Conservation (phyloP, 1,140 invertebrate genomes). For the Drosophila willistoni region DNA sequence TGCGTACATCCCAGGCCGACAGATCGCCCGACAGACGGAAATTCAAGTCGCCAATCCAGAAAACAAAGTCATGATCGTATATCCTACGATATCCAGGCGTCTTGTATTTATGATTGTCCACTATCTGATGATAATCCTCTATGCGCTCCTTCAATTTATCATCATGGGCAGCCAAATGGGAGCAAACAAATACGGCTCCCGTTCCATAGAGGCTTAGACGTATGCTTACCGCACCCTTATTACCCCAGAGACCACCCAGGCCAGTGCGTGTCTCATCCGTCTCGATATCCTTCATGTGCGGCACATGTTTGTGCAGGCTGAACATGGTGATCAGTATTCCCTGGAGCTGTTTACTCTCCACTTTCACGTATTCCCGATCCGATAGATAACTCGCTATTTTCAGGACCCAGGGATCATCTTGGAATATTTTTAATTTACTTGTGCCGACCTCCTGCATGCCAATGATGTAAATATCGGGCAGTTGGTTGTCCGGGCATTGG, state of each 20-base stretch:
- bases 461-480: constrained; percentile 93
- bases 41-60: constrained; percentile 98
- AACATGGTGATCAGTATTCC: constrained; percentile 92
- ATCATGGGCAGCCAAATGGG: constrained; percentile 95
- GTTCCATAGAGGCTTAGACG: constrained; percentile 93
- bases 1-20: constrained; percentile 88
- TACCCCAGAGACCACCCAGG: constrained; percentile 93
- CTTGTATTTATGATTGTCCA: constrained; percentile 88
- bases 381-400: constrained; percentile 84
- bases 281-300: constrained; percentile 92
- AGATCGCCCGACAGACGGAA: constrained; percentile 90
- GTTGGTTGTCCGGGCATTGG: constrained; percentile 83
- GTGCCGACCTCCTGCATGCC: constrained; percentile 95
- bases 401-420: constrained; percentile 92
- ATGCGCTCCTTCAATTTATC: constrained; percentile 91
- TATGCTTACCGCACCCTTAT: constrained; percentile 95
- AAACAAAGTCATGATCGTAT: constrained; percentile 96
- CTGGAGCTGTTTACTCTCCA: constrained; percentile 90
- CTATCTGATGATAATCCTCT: constrained; percentile 94
- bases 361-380: constrained; percentile 89
- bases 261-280: constrained; percentile 94
- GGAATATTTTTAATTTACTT: constrained; percentile 87
- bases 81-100: constrained; percentile 90
- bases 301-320: constrained; percentile 90
- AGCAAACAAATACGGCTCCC: constrained; percentile 93